A percentile compares a stretch with the other conserved stretches of the same genome.
These are phyloP conservation scores for Keiferia lycopersicella DNA, from an alignment of 2,888 invertebrate species.

Conservation along the genomic window DNA sequence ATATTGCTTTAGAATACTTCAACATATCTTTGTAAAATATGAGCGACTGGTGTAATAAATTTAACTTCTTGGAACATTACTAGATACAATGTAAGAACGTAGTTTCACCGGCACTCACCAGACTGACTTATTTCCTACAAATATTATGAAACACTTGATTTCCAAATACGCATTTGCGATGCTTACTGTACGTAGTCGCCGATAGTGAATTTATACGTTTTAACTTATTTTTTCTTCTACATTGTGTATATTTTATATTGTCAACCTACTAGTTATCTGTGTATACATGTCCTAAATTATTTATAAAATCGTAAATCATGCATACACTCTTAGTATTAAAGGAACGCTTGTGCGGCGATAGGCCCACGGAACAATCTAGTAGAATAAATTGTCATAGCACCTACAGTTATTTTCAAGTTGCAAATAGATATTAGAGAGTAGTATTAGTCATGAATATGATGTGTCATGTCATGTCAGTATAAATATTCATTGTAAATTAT, in stretches of 20 bases:
- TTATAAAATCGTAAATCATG: conserved; percentile 76
- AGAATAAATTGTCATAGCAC: conserved; percentile 77
- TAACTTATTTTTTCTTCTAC: conserved; percentile 48
- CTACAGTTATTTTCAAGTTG: conserved; percentile 74
- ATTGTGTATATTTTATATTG: conserved; percentile 62
- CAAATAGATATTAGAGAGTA: conserved; percentile 76
- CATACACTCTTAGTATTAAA: conserved; percentile 79
- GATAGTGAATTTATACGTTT: conserved; percentile 54
- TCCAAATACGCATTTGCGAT: conserved; percentile 73
- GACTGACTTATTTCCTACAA: conserved; percentile 55
- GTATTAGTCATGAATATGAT: conserved; percentile 77
- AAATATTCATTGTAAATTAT: conserved; percentile 82
- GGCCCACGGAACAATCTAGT: conserved; percentile 69
- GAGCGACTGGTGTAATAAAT: conserved; percentile 64
- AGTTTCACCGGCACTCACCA: conserved; percentile 57
- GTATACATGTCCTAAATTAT: conserved; percentile 77
- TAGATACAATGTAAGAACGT: conserved; percentile 41
- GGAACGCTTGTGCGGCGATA: conserved; percentile 70
- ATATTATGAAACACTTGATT: conserved; percentile 38
- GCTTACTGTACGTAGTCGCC: conserved; percentile 55
- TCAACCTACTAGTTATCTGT: conserved; percentile 61
- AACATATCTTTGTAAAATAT: conserved; percentile 78
- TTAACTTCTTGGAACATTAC: conserved; percentile 45
- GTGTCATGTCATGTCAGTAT: conserved; percentile 80
- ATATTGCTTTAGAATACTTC: conserved; percentile 80